Percentiles rank a stretch among this genome's conserved stretches.
phyloP scores from a whole-genome alignment of 2,888 invertebrate species.

The Erynnis tages region DNA sequence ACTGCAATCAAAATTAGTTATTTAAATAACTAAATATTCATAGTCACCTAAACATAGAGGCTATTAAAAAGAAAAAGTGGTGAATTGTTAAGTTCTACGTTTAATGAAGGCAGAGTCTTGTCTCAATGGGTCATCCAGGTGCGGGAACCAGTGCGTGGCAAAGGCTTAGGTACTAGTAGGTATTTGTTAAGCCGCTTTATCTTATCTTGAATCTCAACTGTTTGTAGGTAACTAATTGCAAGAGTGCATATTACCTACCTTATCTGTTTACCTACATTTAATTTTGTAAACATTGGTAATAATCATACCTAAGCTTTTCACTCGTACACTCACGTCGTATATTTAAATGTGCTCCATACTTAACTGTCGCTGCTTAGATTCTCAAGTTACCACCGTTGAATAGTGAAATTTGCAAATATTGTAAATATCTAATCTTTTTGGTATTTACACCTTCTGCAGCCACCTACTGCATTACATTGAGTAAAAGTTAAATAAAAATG shows the following conservation, averaged over 20 bases:
- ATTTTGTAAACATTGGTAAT: too few relatives aligned
- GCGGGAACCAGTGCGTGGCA: constrained; percentile 66
- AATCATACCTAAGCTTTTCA: too few relatives aligned
- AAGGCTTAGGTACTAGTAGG: constrained; percentile 36
- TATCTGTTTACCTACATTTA: neutral
- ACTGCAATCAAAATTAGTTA: too few relatives aligned
- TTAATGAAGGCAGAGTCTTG: constrained; percentile 16
- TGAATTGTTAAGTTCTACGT: neutral
- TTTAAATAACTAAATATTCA: neutral
- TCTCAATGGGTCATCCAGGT: constrained; percentile 52
- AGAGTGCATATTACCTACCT: neutral
- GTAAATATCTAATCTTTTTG: too few relatives aligned
- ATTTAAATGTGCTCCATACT: too few relatives aligned
- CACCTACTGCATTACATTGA: too few relatives aligned
- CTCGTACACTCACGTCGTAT: too few relatives aligned
- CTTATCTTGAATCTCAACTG: constrained; percentile 38
- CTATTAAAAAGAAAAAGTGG: neutral
- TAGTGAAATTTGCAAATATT: too few relatives aligned
- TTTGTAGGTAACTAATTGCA: constrained; percentile 40
- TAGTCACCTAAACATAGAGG: neutral
- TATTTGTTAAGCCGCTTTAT: constrained; percentile 47
- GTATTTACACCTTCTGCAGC: too few relatives aligned
- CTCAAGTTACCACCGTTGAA: too few relatives aligned
- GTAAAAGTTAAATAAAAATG: too few relatives aligned
- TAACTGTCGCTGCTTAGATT: too few relatives aligned